phyloP scores from a whole-genome alignment of 2,888 invertebrate species.

The Tubulanus polymorphus region DNA sequence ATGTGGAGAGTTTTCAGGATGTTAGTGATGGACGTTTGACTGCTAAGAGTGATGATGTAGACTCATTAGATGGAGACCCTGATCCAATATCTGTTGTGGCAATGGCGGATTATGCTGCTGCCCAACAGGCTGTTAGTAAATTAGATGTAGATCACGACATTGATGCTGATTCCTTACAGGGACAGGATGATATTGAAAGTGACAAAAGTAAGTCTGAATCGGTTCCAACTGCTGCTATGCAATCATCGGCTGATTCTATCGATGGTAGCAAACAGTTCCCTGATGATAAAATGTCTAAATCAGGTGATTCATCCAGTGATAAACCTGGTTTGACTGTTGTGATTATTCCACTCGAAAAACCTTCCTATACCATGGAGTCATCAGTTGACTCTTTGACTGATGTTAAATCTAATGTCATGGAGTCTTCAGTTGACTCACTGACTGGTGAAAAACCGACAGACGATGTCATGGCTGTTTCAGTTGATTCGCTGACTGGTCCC shows the following conservation, averaged over 20 bases:
- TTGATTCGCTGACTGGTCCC: background rate
- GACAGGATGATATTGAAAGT: background rate
- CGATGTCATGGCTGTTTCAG: background rate
- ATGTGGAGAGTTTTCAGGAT: constrained; percentile 1
- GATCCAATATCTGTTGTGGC: constrained; percentile 28
- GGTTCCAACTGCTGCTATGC: constrained; percentile 20
- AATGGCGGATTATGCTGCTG: background rate
- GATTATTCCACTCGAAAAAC: too few relatives aligned
- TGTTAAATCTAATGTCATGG: constrained; percentile 23
- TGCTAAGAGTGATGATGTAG: constrained; percentile 26
- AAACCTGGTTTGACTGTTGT: too few relatives aligned
- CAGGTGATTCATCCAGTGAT: too few relatives aligned
- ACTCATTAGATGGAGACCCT: constrained; percentile 39
- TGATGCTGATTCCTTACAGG: constrained; percentile 31
- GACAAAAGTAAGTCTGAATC: constrained; percentile 15
- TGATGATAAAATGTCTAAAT: background rate
- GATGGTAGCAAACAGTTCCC: background rate
- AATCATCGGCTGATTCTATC: background rate
- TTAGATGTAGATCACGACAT: constrained; percentile 36
- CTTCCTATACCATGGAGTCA: too few relatives aligned
- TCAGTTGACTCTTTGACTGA: constrained; percentile 24
- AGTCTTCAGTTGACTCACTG: constrained; percentile 23
- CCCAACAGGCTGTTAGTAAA: too few relatives aligned
- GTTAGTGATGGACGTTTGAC: constrained; percentile 15
- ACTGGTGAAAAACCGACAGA: background rate